Evolutionary conservation across 2,888 invertebrate species (phyloP), one percentile per base, ranked within the genome.

Genomic region (Drosophila fungiperda): DNA sequence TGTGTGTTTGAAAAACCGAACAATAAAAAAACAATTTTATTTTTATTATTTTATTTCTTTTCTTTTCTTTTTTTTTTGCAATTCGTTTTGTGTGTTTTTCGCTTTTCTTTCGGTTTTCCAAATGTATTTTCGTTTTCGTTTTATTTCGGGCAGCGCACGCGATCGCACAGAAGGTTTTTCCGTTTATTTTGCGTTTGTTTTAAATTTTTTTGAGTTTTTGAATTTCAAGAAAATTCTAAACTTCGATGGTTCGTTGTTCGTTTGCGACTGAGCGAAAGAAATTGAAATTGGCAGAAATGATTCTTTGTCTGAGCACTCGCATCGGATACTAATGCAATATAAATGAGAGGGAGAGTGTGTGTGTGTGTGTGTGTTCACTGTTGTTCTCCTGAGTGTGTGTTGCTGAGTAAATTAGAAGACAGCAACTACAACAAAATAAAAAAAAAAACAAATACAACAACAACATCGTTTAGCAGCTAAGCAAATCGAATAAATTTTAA

Each of bases 211-310:
- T 35, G 35, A n/a, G 9, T 59, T 52, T 52, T 36, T n/a, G 58
- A 50, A 58, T 64, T 78, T 80, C 59, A 67, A 83, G 66, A 67
- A 65, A 68, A 88, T 91, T 91, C 90, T 83, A 90, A 87, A 91
- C 92, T 91, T 91, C 93, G 93, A 93, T 92, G 92, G 93, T 91
- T 93, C 93, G 93, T 90, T 92, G 91, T 92, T 93, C 93, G 93
- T 91, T 91, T 92, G 91, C 92, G 92, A 92, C 92, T 92, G 92
- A 92, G 87, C 89, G 87, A 82, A 79, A 81, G 85, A 88, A 90
- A 92, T 91, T 90, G 68, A 80, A 78, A 78, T 80, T 78, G 78
- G 72, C 80, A 80, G 48, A 65, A 61, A 63, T 55, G 55, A 65
- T 71, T 62, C 58, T 65, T 68, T 69, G 26, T 26, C 55, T n/a